Percentiles rank a stretch among this genome's conserved stretches.
These are phyloP conservation scores for Rhynchonema sp. DNA, from an alignment of 2,888 invertebrate species.

Conservation along the genomic window DNA sequence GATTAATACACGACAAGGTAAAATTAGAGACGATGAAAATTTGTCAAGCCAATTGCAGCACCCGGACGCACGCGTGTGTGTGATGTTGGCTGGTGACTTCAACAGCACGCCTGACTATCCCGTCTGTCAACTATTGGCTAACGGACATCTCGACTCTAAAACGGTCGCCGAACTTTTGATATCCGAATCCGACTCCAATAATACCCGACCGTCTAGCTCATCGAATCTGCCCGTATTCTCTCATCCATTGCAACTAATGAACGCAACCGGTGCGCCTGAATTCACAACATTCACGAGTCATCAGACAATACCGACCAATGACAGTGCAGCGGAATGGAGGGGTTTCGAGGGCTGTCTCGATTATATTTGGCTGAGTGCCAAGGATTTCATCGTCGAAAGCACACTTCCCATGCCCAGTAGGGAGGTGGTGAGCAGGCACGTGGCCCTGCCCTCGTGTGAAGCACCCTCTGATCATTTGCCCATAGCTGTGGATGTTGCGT, in stretches of 20 bases:
- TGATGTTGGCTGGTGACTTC: constrained; percentile 74
- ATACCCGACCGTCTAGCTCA: too few relatives aligned
- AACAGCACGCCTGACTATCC: constrained; percentile 59
- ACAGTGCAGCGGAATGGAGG: neutral
- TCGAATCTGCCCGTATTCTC: too few relatives aligned
- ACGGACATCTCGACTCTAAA: neutral
- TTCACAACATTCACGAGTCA: neutral
- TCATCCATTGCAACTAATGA: neutral
- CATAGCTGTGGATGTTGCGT: constrained; percentile 46
- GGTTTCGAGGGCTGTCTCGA: constrained; percentile 2
- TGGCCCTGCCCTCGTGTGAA: constrained; percentile 63
- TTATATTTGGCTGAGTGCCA: neutral
- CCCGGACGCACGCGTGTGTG: constrained; percentile 35
- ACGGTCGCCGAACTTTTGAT: too few relatives aligned
- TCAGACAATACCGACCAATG: too few relatives aligned
- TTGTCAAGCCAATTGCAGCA: neutral
- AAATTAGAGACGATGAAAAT: too few relatives aligned
- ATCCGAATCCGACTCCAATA: neutral
- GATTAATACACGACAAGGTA: too few relatives aligned
- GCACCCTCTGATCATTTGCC: constrained; percentile 87
- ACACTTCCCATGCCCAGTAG: constrained; percentile 44
- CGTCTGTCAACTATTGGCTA: neutral
- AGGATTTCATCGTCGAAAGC: constrained; percentile 8
- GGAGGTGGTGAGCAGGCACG: constrained; percentile 50
- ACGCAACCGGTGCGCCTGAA: neutral